Percentiles rank a stretch among this genome's conserved stretches.
Conservation (phyloP, 1,140 invertebrate genomes). For the Drosophila fuyamai region DNA sequence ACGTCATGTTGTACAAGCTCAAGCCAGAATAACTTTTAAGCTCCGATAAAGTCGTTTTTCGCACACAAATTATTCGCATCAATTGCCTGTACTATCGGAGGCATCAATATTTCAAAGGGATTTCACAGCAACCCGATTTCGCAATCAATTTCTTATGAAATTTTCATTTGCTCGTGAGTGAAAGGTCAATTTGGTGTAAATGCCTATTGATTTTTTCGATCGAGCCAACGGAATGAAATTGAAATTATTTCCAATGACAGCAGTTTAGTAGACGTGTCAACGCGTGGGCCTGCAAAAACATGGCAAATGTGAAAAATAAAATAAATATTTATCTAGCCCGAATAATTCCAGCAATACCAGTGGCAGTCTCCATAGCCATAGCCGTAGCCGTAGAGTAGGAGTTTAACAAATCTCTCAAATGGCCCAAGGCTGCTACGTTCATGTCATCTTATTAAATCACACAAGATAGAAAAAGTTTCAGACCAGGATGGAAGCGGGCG, state of each 20-base stretch:
- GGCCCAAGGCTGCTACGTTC: slow-evolving; percentile 26
- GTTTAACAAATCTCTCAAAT: slow-evolving; percentile 62
- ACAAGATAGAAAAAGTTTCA: slow-evolving; percentile 31
- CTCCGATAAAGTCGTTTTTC: background rate
- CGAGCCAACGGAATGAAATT: slow-evolving; percentile 54
- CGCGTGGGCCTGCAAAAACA: slow-evolving; percentile 6
- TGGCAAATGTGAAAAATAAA: slow-evolving; percentile 57
- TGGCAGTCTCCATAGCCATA: background rate
- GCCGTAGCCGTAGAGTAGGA: slow-evolving; percentile 5
- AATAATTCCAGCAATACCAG: slow-evolving; percentile 33
- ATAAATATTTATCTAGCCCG: slow-evolving; percentile 68
- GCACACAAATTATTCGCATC: slow-evolving; percentile 13
- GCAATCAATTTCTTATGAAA: slow-evolving; percentile 47
- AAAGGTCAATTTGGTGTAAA: slow-evolving; percentile 61
- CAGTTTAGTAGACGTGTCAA: slow-evolving; percentile 66
- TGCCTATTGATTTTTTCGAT: slow-evolving; percentile 54
- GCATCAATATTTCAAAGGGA: slow-evolving; percentile 45
- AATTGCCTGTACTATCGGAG: slow-evolving; percentile 13
- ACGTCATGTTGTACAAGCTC: slow-evolving; percentile 11
- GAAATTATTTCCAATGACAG: slow-evolving; percentile 75
- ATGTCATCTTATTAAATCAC: slow-evolving; percentile 62
- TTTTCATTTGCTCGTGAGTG: slow-evolving; percentile 35
- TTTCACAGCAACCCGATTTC: slow-evolving; percentile 22
- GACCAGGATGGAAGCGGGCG: background rate
- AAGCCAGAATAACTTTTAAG: slow-evolving; percentile 11